Conservation (phyloP, 2,888 invertebrate species). For the Entomobrya proxima region DNA sequence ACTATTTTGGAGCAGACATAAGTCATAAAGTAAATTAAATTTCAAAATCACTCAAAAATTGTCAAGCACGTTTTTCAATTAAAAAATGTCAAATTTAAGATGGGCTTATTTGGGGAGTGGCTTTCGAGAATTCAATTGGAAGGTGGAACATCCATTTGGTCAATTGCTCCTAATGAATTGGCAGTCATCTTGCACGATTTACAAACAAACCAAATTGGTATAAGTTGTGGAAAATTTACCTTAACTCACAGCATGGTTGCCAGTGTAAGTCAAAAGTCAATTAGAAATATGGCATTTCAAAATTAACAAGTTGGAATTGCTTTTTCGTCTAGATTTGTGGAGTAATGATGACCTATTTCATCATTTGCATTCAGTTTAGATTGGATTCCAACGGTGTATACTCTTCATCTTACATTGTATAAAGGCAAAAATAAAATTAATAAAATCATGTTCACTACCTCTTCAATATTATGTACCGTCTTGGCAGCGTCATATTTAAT, state of each 20-base stretch:
- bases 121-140: background rate
- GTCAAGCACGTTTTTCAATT: background rate
- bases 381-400: background rate
- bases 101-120: background rate
- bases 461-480: background rate
- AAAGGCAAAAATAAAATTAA: background rate
- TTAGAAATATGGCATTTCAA: background rate
- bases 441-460: background rate
- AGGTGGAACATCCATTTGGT: background rate
- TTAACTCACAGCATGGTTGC: slow-evolving; percentile 28
- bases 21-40: background rate
- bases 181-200: slow-evolving; percentile 6
- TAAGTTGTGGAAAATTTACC: slow-evolving; percentile 13
- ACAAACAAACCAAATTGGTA: slow-evolving; percentile 1
- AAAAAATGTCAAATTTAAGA: background rate
- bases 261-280: background rate
- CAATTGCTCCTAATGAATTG: background rate
- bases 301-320: background rate
- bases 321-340: slow-evolving; percentile 34
- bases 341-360: slow-evolving; percentile 40
- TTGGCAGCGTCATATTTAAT: background rate
- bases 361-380: slow-evolving; percentile 40
- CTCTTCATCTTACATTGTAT: too few relatives aligned
- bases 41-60: background rate
- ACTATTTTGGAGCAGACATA: slow-evolving; percentile 12